Evolutionary conservation across 2,113 vertebrate species (phyloP).

Genomic region (Rhinoderma darwinii): DNA sequence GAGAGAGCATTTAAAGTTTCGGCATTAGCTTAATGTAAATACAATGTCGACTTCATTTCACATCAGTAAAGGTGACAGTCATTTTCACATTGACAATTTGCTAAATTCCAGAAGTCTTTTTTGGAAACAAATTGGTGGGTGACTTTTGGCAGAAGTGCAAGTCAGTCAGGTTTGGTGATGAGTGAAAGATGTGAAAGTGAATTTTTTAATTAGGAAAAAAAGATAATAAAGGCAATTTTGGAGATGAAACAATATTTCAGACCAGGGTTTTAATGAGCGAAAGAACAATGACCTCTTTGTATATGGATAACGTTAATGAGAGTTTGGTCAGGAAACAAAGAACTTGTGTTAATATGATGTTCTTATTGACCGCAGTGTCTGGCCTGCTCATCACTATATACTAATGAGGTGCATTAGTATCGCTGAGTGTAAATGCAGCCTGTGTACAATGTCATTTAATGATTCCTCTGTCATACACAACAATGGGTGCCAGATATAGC

Average conservation of each 20-base stretch:
- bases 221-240: constrained; percentile 39
- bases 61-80: neutral
- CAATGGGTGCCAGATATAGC: constrained; percentile 11
- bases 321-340: constrained; percentile 43
- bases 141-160: neutral
- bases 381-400: constrained; percentile 18
- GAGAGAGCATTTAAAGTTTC: too few species aligned
- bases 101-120: neutral
- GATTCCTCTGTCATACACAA: neutral
- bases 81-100: neutral
- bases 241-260: constrained; percentile 2
- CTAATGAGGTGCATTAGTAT: constrained; percentile 41
- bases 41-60: neutral
- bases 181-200: constrained; percentile 3
- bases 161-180: constrained; percentile 10
- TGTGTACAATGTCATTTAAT: constrained; percentile 43
- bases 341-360: constrained; percentile 29
- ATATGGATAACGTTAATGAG: constrained; percentile 41
- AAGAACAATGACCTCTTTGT: constrained; percentile 42
- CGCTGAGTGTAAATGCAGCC: constrained; percentile 19
- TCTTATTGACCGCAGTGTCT: constrained; percentile 35
- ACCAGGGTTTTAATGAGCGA: constrained; percentile 48
- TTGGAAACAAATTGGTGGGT: neutral
- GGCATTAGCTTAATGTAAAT: too few species aligned
- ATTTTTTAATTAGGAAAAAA: constrained; percentile 31